These are phyloP conservation scores for Diglossa brunneiventris DNA, from an alignment of 2,113 vertebrate species.

Conservation along the genomic window DNA sequence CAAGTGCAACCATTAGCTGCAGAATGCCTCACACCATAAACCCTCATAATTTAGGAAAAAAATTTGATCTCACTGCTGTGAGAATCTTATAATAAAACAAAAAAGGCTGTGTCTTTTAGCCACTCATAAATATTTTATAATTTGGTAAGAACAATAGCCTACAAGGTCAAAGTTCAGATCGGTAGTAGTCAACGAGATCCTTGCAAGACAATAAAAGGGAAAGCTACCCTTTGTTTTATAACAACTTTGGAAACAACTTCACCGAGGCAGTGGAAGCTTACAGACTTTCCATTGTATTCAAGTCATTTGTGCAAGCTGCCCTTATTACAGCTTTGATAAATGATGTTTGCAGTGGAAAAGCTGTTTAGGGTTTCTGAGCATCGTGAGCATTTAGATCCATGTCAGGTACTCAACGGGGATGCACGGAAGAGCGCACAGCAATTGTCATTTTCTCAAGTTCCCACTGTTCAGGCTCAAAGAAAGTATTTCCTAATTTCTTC, in stretches of 20 bases:
- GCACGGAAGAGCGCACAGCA: rapidly evolving
- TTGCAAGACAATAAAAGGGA: constrained; percentile 50
- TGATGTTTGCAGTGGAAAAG: background rate
- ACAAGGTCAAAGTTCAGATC: constrained; percentile 54
- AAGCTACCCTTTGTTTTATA: constrained; percentile 51
- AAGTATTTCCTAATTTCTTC: background rate
- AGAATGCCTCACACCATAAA: constrained; percentile 35
- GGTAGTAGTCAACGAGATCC: constrained; percentile 16
- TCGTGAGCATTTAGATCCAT: background rate
- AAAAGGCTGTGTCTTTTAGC: constrained; percentile 20
- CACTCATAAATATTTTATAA: constrained; percentile 65
- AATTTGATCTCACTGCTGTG: background rate
- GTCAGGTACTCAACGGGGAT: background rate
- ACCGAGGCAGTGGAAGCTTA: background rate
- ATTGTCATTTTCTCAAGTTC: background rate
- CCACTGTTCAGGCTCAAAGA: background rate
- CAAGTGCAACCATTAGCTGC: constrained; percentile 5
- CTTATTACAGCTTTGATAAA: constrained; percentile 38
- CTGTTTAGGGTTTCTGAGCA: background rate
- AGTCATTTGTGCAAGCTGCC: constrained; percentile 2
- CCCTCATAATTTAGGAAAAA: background rate
- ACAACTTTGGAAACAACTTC: constrained; percentile 41
- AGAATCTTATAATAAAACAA: constrained; percentile 31
- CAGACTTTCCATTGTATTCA: constrained; percentile 11
- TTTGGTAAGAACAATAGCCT: constrained; percentile 47